Evolutionary conservation across 2,113 vertebrate genomes (phyloP).

Genomic region (Gavia stellata): DNA sequence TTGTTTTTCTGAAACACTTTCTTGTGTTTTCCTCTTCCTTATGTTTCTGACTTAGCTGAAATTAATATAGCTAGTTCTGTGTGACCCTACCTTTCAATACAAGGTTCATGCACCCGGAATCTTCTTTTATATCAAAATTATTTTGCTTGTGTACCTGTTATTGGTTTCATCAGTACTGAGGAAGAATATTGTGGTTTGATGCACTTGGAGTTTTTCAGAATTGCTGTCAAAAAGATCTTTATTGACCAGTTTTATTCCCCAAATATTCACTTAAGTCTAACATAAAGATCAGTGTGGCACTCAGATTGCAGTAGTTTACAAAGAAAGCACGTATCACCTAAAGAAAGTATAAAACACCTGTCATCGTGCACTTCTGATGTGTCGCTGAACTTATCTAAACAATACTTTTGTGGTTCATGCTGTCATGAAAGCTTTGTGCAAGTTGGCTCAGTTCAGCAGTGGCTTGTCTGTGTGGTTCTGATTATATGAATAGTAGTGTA

Average conservation of each 20-base stretch:
- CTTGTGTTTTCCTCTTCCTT: not conserved
- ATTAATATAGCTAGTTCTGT: not conserved
- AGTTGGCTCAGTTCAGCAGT: not conserved
- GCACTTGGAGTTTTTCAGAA: not conserved
- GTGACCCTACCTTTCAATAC: not conserved
- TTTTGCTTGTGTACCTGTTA: not conserved
- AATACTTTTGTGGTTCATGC: not conserved
- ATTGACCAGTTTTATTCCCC: not conserved
- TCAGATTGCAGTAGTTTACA: not conserved
- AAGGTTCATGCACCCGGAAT: not conserved
- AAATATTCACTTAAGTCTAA: not conserved
- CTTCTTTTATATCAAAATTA: not conserved
- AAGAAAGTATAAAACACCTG: not conserved
- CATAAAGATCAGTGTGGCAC: not conserved
- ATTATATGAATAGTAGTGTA: rapidly evolving
- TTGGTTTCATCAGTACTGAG: not conserved
- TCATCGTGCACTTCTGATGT: not conserved
- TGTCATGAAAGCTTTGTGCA: not conserved
- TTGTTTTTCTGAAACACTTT: not conserved
- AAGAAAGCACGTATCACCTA: not conserved
- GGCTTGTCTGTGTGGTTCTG: not conserved
- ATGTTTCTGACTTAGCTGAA: not conserved
- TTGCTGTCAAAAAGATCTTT: not conserved
- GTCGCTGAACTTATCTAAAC: not conserved
- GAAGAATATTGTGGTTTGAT: not conserved